These are phyloP conservation scores for Pandion haliaetus DNA, from an alignment of 2,113 vertebrate species.

Conservation along the genomic window DNA sequence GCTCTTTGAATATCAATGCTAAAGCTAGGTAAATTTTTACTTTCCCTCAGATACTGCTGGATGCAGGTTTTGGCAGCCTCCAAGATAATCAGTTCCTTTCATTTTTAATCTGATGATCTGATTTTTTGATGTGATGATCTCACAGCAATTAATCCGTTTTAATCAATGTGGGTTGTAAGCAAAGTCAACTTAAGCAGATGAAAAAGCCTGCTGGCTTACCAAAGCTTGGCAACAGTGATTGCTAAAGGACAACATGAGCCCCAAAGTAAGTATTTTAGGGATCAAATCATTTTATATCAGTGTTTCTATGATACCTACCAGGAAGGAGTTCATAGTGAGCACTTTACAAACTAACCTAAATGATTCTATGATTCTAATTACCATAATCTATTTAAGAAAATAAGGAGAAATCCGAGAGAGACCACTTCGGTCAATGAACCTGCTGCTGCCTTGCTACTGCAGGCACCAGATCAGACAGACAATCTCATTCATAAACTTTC, in stretches of 20 bases:
- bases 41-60: neutral
- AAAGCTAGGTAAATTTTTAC: neutral
- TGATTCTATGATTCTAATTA: neutral
- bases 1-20: neutral
- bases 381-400: neutral
- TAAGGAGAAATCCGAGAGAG: neutral
- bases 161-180: conserved; percentile 21
- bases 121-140: too few relatives aligned
- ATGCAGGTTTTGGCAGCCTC: neutral
- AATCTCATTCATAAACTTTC: neutral
- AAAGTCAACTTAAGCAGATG: conserved; percentile 36
- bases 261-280: neutral
- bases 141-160: conserved; percentile 31
- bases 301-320: neutral
- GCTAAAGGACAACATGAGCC: neutral
- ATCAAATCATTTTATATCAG: neutral
- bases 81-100: neutral
- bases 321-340: neutral
- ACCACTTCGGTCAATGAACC: neutral
- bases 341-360: neutral
- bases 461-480: neutral
- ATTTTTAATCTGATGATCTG: conserved; percentile 55
- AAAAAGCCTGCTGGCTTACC: conserved; percentile 39
- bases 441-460: neutral
- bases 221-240: neutral